Conservation (phyloP, 2,797 vertebrate species). For the Epinephelus malabaricus region DNA sequence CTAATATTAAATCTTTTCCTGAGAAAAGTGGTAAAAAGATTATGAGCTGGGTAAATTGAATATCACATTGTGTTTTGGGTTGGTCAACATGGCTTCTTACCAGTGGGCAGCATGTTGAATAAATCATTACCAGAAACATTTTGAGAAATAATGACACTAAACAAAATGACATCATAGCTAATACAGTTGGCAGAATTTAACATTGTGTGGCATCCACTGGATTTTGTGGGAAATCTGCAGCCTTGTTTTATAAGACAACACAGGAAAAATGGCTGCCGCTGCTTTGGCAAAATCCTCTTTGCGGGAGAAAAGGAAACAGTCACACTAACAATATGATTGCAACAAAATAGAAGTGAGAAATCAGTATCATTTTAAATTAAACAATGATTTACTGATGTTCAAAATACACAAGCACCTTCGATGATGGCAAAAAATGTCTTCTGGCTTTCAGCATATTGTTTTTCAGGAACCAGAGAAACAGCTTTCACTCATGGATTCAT, state of each 20-base stretch:
- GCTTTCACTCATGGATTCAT: constrained; percentile 35
- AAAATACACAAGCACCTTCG: constrained; percentile 18
- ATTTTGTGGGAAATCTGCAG: constrained; percentile 32
- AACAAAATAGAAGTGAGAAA: constrained; percentile 4
- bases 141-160: constrained; percentile 12
- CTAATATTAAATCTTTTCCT: background rate
- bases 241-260: constrained; percentile 8
- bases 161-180: background rate
- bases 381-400: constrained; percentile 20
- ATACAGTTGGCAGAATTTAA: background rate
- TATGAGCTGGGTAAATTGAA: constrained; percentile 1
- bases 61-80: constrained; percentile 6
- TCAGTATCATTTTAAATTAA: background rate
- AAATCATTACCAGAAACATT: background rate
- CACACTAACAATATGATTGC: background rate
- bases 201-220: background rate
- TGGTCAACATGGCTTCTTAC: background rate
- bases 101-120: background rate
- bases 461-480: constrained; percentile 28
- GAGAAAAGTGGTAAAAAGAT: background rate
- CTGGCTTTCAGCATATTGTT: constrained; percentile 1
- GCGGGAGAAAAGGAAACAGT: constrained; percentile 3
- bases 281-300: constrained; percentile 15
- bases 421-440: background rate
- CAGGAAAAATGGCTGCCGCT: constrained; percentile 25